phyloP scores from a whole-genome alignment of 2,797 vertebrate species.

The Eidolon dupreanum region DNA sequence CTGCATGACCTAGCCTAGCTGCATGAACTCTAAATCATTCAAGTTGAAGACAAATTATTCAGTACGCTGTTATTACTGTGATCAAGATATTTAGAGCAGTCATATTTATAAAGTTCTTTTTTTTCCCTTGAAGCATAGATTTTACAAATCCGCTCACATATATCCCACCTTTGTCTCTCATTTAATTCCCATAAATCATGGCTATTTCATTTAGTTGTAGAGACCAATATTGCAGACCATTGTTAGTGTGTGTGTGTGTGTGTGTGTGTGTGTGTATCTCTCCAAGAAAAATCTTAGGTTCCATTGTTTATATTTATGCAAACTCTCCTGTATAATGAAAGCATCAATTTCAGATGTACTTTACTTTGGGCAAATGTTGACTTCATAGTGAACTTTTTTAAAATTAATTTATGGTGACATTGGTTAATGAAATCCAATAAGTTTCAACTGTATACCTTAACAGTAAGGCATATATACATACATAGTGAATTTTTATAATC shows the following conservation, averaged over 20 bases:
- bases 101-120: slow-evolving; percentile 46
- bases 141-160: slow-evolving; percentile 30
- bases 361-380: background rate
- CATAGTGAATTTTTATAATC: slow-evolving; percentile 24
- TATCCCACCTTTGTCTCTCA: background rate
- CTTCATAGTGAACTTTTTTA: background rate
- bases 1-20: slow-evolving; percentile 68
- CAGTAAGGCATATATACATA: too few species aligned
- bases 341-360: background rate
- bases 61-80: background rate
- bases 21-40: slow-evolving; percentile 75
- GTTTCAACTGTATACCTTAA: too few species aligned
- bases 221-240: slow-evolving; percentile 38
- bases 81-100: slow-evolving; percentile 50
- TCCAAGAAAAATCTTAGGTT: slow-evolving; percentile 26
- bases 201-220: background rate
- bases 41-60: slow-evolving; percentile 78
- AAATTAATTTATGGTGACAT: too few species aligned
- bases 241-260: background rate
- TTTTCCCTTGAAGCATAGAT: background rate
- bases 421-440: too few species aligned
- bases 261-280: too few species aligned
- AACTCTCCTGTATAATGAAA: background rate
- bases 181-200: background rate
- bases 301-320: background rate